These are phyloP conservation scores for Halocynthia roretzi DNA, from an alignment of 23 tunicate species.

Conservation along the genomic window DNA sequence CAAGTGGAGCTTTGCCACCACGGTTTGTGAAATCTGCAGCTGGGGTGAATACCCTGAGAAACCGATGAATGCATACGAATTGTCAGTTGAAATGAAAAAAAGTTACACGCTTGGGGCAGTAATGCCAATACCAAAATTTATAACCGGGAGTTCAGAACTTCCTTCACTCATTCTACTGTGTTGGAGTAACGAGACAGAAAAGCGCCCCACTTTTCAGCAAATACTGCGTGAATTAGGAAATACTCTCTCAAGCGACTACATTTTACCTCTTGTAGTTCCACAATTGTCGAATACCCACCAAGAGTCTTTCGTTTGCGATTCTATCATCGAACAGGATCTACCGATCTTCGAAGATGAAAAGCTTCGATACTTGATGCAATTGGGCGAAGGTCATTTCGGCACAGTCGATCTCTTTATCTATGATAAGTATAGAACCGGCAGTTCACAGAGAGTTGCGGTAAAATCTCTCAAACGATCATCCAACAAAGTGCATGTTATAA, in stretches of 20 bases:
- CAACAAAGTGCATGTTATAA: constrained; percentile 8
- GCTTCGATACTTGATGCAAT: constrained; percentile 23
- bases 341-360: constrained; percentile 54
- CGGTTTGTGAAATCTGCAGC: constrained; percentile 67
- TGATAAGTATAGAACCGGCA: constrained; percentile 13
- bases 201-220: constrained; percentile 60
- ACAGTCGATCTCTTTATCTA: constrained; percentile 66
- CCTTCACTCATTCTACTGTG: constrained; percentile 25
- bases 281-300: no score
- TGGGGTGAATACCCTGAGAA: constrained; percentile 11
- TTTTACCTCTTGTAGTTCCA: constrained; percentile 13
- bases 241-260: constrained; percentile 8
- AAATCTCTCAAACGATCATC: constrained; percentile 25
- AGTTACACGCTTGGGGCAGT: constrained; percentile 13
- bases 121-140: constrained; percentile 30
- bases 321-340: constrained; percentile 32
- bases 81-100: constrained; percentile 20
- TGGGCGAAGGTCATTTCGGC: constrained; percentile 81
- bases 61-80: constrained; percentile 10
- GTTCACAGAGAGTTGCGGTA: constrained; percentile 47
- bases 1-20: constrained; percentile 89
- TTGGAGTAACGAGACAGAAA: constrained; percentile 40
- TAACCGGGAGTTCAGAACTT: constrained; percentile 12
- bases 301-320: background rate
- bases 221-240: constrained; percentile 66